Conservation (phyloP, 2,888 invertebrate species). For the Cephus pulcher region DNA sequence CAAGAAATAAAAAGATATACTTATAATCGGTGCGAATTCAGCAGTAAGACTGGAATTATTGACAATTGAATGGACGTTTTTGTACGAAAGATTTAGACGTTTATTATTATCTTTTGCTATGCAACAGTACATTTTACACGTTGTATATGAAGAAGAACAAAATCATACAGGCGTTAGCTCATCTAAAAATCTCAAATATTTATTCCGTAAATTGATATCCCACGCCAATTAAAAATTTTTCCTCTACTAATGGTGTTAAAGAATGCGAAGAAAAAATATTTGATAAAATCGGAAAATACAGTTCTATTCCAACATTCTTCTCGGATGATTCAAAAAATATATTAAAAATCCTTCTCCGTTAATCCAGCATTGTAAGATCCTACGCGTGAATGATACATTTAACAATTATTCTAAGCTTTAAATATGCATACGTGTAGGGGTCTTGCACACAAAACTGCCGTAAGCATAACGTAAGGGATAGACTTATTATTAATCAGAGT, state of each 20-base stretch:
- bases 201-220: background rate
- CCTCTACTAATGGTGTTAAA: background rate
- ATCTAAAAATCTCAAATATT: background rate
- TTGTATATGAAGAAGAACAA: background rate
- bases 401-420: background rate
- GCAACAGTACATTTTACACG: background rate
- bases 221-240: background rate
- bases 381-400: too few species aligned
- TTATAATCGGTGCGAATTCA: background rate
- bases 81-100: conserved; percentile 33
- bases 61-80: conserved; percentile 26
- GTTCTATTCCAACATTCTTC: background rate
- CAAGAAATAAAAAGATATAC: background rate
- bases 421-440: background rate
- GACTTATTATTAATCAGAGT: too few species aligned
- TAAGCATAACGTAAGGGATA: too few species aligned
- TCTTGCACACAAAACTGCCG: too few species aligned
- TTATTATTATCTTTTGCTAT: conserved; percentile 21
- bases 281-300: background rate
- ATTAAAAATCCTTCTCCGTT: background rate
- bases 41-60: conserved; percentile 22
- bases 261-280: background rate
- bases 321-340: background rate
- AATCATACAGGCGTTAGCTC: background rate
- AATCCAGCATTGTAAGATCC: too few species aligned